These are phyloP conservation scores for Dicyrtoma fusca DNA, from an alignment of 2,888 invertebrate species.

Conservation along the genomic window DNA sequence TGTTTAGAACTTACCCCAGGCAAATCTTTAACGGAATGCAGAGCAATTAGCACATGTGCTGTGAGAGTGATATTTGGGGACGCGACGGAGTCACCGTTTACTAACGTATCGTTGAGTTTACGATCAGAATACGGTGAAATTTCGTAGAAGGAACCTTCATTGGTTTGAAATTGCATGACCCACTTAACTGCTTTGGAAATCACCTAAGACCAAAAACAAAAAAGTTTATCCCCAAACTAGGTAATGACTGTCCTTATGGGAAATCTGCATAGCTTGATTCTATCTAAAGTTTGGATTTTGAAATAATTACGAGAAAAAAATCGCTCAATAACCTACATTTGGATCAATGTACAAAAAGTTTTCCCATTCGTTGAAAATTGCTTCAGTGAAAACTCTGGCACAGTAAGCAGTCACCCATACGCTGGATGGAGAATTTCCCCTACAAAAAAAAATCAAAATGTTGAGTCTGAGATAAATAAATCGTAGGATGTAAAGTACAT, in stretches of 20 bases:
- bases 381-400: constrained; percentile 84
- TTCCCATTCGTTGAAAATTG: constrained; percentile 96
- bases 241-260: too few species aligned
- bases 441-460: constrained; percentile 57
- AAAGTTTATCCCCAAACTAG: background rate
- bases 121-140: constrained; percentile 84
- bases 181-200: constrained; percentile 83
- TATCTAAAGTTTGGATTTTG: too few species aligned
- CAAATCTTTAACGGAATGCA: constrained; percentile 14
- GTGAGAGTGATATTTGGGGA: constrained; percentile 83
- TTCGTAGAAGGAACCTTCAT: constrained; percentile 87
- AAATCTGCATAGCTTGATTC: too few species aligned
- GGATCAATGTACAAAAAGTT: constrained; percentile 93
- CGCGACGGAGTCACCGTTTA: constrained; percentile 59
- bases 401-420: constrained; percentile 94
- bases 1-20: too few species aligned
- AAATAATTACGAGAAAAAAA: too few species aligned
- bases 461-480: too few species aligned
- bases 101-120: constrained; percentile 75
- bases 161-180: constrained; percentile 81
- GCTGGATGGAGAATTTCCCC: constrained; percentile 82
- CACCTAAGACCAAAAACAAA: constrained; percentile 59
- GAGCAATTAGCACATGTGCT: constrained; percentile 79
- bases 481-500: too few species aligned
- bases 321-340: constrained; percentile 69